Conservation (phyloP, 1,140 invertebrate genomes). For the Drosophila pachea region DNA sequence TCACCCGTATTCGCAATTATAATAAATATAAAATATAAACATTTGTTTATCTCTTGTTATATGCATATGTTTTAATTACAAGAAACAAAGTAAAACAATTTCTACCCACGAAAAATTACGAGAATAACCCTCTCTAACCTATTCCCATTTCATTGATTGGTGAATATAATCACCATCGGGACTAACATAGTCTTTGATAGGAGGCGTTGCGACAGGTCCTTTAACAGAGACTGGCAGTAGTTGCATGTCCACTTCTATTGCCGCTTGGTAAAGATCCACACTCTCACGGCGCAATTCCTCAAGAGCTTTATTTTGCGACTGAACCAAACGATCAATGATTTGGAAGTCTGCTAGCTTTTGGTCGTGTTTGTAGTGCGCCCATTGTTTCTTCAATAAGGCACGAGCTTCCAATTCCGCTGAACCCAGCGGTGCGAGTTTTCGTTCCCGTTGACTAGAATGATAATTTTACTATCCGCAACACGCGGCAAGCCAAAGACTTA, state of each 20-base stretch:
- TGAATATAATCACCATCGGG: constrained; percentile 93
- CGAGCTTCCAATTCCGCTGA: constrained; percentile 81
- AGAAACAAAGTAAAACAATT: constrained; percentile 42
- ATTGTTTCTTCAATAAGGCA: constrained; percentile 84
- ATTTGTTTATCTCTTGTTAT: neutral
- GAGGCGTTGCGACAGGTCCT: constrained; percentile 88
- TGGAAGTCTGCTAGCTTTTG: constrained; percentile 83
- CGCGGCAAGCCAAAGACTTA: constrained; percentile 72
- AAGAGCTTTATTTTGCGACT: constrained; percentile 87
- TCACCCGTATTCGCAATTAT: constrained; percentile 45
- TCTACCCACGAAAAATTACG: constrained; percentile 16
- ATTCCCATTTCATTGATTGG: constrained; percentile 88
- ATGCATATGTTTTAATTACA: constrained; percentile 33
- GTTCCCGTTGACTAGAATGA: constrained; percentile 80
- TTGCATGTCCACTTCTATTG: constrained; percentile 86
- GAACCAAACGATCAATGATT: constrained; percentile 84
- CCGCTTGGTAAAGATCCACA: constrained; percentile 89
- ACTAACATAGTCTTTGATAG: constrained; percentile 86
- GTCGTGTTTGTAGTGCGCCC: constrained; percentile 84
- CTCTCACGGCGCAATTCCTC: constrained; percentile 87
- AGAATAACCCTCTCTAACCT: constrained; percentile 3
- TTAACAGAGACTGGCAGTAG: constrained; percentile 84
- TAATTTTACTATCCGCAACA: no score
- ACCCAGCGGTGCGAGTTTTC: constrained; percentile 79
- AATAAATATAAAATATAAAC: constrained; percentile 39